Base-by-base conservation (phyloP, 1,140 invertebrate species). In the Euura lappo region DNA sequence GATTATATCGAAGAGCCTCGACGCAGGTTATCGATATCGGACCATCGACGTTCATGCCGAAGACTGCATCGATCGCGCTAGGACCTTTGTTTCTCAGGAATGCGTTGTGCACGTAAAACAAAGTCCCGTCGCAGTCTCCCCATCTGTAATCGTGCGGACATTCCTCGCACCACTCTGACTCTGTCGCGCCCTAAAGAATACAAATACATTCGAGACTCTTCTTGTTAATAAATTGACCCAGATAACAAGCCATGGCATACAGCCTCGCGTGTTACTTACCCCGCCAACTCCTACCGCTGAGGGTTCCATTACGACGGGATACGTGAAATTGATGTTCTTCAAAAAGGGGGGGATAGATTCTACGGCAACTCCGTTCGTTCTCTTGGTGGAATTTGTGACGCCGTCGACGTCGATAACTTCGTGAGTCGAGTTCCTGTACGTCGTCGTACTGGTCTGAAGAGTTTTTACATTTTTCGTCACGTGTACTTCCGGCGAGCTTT, bases 51-150 rank as follows among this genome's bases (percentile, higher is more conserved):
- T 76, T 73, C 1, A 77, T 70, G 11, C 77, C 72, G 13, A 83
- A 65, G 0, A 71, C 6, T 0, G 72, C 68, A 11, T 77, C 69
- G 7, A 74, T 6, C 3, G 51, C 64, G 7, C 73, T 72, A 5
- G 74, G 42, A 4, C 77, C 76, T 45, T 72, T 73, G 44, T 75
- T 42, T 10, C 71, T 68, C 6, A 83, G 44, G 4, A 71, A 60
- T n/a, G 82, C 44, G 45, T 84, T 82, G 65, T 84, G 81, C 13
- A 78, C 76, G 44, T 83, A 83, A 2, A 84, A 44, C 6, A 81
- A 42, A 13, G 45, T 76, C 4, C 75, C 76, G 6, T 71, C 46
- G 45, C 76, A 75, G 4, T 71, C 67, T 13, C 78, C 78, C 6
- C 73, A 8, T 43, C 65, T 70, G 68, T 75, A 67, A 70, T 75